A percentile compares a stretch with the other conserved stretches of the same genome.
These are phyloP conservation scores for Xiphophorus maculatus DNA, from an alignment of 2,113 vertebrate species.

Conservation along the genomic window DNA sequence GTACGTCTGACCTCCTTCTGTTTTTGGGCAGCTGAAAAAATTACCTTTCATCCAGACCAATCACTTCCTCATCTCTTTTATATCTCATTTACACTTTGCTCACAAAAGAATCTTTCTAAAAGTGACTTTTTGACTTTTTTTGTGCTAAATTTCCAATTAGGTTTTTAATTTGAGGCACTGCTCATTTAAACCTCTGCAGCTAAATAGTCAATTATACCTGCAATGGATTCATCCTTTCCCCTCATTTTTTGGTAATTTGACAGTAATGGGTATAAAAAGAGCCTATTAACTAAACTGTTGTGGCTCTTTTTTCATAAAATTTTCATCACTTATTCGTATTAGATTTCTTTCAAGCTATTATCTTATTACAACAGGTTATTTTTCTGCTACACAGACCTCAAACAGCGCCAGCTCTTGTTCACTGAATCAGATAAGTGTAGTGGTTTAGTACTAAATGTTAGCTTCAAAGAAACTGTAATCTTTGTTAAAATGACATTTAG, in stretches of 20 bases:
- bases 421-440: slow-evolving; percentile 3
- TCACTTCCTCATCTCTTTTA: not conserved
- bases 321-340: slow-evolving; percentile 22
- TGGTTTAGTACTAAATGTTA: not conserved
- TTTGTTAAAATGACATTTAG: slow-evolving; percentile 3
- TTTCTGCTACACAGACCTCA: not conserved
- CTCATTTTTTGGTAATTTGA: slow-evolving; percentile 26
- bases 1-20: too few relatives aligned
- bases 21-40: too few relatives aligned
- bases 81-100: not conserved
- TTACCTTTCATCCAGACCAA: too few relatives aligned
- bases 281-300: slow-evolving; percentile 21
- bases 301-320: not conserved
- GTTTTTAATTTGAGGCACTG: not conserved
- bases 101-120: not conserved
- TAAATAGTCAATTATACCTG: slow-evolving; percentile 5
- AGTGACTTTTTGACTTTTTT: not conserved
- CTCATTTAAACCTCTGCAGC: not conserved
- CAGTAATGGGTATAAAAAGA: slow-evolving; percentile 1
- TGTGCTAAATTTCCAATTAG: not conserved
- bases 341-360: slow-evolving; percentile 26
- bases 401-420: slow-evolving; percentile 7
- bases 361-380: slow-evolving; percentile 11
- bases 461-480: not conserved
- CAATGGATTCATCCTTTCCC: not conserved